phyloP scores from a whole-genome alignment of 2,888 invertebrate genomes.

The Acanthopleura granulata region DNA sequence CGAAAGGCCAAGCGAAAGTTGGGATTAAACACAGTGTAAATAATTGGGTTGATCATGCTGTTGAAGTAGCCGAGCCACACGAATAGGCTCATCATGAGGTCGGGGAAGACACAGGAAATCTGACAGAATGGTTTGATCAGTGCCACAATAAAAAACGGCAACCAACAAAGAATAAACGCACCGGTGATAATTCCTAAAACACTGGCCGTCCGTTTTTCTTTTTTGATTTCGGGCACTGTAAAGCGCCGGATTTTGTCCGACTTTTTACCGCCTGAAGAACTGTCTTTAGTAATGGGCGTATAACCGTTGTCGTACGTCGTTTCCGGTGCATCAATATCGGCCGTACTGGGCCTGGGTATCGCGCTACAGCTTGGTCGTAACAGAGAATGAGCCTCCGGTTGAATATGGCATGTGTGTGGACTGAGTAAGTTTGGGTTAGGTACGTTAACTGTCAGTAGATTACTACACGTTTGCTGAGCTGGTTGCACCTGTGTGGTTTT shows the following conservation, averaged over 20 bases:
- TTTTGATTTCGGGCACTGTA: slow-evolving; percentile 48
- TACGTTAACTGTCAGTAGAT: background rate
- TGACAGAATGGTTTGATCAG: slow-evolving; percentile 86
- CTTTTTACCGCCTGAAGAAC: background rate
- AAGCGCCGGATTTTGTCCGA: background rate
- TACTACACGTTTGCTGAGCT: background rate
- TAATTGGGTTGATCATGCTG: slow-evolving; percentile 89
- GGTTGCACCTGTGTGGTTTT: background rate
- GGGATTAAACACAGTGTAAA: slow-evolving; percentile 90
- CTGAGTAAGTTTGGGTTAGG: background rate
- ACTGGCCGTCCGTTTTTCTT: slow-evolving; percentile 55
- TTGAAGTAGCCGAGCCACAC: slow-evolving; percentile 92
- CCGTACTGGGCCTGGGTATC: background rate
- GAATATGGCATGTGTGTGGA: background rate
- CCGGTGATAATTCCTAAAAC: slow-evolving; percentile 82
- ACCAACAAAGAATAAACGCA: slow-evolving; percentile 90
- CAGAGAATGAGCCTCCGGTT: background rate
- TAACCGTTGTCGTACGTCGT: slow-evolving; percentile 15
- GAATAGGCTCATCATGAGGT: slow-evolving; percentile 63
- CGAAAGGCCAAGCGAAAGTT: slow-evolving; percentile 90
- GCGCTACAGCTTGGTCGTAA: background rate
- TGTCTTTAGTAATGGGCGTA: background rate
- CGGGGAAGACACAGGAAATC: slow-evolving; percentile 49
- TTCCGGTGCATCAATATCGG: background rate
- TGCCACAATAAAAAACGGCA: slow-evolving; percentile 92